Evolutionary conservation across 2,113 vertebrate genomes (phyloP).

Genomic region (Rhinichthys klamathensis): DNA sequence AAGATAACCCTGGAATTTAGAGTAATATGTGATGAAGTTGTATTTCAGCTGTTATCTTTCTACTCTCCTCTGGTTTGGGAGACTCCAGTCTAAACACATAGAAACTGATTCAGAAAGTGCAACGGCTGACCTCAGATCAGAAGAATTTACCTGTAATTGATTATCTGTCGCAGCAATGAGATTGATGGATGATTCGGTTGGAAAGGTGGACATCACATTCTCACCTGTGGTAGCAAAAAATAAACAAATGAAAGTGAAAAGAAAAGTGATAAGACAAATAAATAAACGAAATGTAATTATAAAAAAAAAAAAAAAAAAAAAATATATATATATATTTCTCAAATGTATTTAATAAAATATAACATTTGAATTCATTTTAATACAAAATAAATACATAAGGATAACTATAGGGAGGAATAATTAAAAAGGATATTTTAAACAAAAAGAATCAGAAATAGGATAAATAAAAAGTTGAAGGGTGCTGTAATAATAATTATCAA

Average conservation of each 20-base stretch:
- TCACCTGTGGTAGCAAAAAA: constrained; percentile 63
- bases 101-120: not conserved
- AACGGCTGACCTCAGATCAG: not conserved
- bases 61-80: constrained; percentile 7
- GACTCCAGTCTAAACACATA: not conserved
- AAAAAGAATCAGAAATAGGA: not conserved
- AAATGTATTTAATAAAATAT: not conserved
- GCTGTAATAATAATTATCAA: not conserved
- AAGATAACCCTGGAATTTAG: constrained; percentile 17
- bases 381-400: not conserved
- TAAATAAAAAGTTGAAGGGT: not conserved
- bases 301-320: too few species aligned
- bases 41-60: not conserved
- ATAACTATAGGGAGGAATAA: not conserved
- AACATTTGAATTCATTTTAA: not conserved
- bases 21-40: not conserved
- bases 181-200: constrained; percentile 57
- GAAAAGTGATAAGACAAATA: not conserved
- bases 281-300: not conserved
- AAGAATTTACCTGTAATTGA: constrained; percentile 61
- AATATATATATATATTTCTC: not conserved
- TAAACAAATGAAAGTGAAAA: constrained; percentile 32
- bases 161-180: constrained; percentile 59
- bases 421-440: not conserved
- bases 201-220: constrained; percentile 58